Percentiles rank a stretch among this genome's conserved stretches.
Conservation (phyloP, 2,797 vertebrate species). For the Argya squamiceps region DNA sequence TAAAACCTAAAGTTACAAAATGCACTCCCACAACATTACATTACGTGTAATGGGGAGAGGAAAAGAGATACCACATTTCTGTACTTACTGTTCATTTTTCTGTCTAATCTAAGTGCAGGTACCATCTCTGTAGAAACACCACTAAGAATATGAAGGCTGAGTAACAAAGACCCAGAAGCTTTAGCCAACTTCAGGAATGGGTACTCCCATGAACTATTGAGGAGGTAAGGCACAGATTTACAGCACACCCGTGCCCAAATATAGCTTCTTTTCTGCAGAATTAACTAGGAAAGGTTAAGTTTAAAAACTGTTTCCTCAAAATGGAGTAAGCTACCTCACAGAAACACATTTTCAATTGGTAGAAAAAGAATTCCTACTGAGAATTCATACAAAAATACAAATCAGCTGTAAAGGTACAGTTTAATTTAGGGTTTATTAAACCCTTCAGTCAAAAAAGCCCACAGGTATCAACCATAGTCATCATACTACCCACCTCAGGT, state of each 20-base stretch:
- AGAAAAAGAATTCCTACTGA: background rate
- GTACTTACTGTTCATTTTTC: background rate
- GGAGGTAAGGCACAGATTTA: background rate
- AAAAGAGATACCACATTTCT: background rate
- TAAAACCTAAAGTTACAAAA: too few relatives aligned
- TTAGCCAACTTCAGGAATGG: background rate
- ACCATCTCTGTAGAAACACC: background rate
- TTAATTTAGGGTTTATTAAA: constrained; percentile 15
- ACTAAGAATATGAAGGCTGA: background rate
- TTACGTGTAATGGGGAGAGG: background rate
- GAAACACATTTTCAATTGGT: background rate
- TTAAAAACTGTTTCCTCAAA: background rate
- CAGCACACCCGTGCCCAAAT: background rate
- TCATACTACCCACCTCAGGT: background rate
- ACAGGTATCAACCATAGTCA: background rate
- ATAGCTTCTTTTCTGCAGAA: background rate
- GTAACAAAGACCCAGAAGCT: background rate
- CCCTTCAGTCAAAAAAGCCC: constrained; percentile 10
- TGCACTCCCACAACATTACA: too few relatives aligned
- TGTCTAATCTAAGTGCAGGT: background rate
- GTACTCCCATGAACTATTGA: background rate
- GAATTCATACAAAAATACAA: constrained; percentile 5
- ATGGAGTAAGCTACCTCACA: background rate
- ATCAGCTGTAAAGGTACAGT: background rate
- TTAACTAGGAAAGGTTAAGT: background rate